Conservation (phyloP, 1,140 invertebrate species). For the Drosophila kurseongensis region DNA sequence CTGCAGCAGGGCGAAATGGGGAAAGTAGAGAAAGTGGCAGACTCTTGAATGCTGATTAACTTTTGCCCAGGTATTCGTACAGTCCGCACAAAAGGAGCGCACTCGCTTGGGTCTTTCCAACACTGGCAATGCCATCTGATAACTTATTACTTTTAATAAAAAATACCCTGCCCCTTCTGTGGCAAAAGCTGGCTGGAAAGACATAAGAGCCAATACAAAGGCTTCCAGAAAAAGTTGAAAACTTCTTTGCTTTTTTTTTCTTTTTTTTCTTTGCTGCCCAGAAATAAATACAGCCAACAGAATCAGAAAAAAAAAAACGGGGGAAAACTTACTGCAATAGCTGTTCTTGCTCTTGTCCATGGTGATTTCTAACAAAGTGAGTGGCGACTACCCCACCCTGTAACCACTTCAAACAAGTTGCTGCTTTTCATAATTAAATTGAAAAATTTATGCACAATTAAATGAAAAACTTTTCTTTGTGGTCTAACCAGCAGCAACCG, state of each 20-base stretch:
- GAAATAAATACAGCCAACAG: constrained; percentile 31
- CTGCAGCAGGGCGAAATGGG: background rate
- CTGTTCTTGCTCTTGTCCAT: constrained; percentile 17
- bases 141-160: constrained; percentile 46
- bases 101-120: constrained; percentile 3
- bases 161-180: constrained; percentile 20
- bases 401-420: constrained; percentile 81
- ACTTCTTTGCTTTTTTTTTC: constrained; percentile 8
- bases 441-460: constrained; percentile 82
- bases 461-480: constrained; percentile 80
- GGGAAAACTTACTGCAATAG: constrained; percentile 24
- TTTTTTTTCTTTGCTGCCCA: background rate
- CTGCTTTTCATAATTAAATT: constrained; percentile 83
- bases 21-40: background rate
- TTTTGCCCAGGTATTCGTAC: constrained; percentile 9
- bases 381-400: constrained; percentile 29
- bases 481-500: constrained; percentile 39
- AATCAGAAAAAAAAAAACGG: constrained; percentile 5
- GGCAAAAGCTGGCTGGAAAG: constrained; percentile 18
- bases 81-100: constrained; percentile 1
- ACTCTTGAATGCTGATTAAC: constrained; percentile 15
- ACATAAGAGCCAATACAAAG: constrained; percentile 54
- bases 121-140: constrained; percentile 24
- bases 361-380: constrained; percentile 53
- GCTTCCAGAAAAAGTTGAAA: constrained; percentile 35